A percentile compares a stretch with the other conserved stretches of the same genome.
Evolutionary conservation across 2,113 vertebrate genomes (phyloP).

Genomic region (Pardalotus punctatus): DNA sequence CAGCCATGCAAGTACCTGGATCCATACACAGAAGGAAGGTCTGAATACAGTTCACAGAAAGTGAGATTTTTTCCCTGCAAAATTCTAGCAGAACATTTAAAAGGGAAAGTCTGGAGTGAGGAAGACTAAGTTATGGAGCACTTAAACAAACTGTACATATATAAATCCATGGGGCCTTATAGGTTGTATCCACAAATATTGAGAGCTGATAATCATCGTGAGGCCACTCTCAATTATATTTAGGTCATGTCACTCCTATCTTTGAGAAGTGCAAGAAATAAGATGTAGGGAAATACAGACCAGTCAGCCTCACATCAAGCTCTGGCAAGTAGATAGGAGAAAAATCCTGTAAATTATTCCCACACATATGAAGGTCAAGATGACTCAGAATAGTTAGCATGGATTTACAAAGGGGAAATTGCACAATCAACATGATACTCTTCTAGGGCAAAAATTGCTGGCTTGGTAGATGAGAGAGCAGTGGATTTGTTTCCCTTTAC

Average conservation of each 20-base stretch:
- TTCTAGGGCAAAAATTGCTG: neutral
- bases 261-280: neutral
- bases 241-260: neutral
- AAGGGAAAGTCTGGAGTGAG: neutral
- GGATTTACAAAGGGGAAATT: neutral
- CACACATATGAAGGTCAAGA: neutral
- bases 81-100: neutral
- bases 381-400: neutral
- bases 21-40: neutral
- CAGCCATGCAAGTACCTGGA: neutral
- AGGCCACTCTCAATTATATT: neutral
- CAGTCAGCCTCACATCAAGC: neutral
- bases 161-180: neutral
- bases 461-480: neutral
- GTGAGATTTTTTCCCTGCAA: neutral
- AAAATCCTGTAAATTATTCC: neutral
- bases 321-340: neutral
- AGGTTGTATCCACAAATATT: neutral
- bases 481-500: neutral
- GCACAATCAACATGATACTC: neutral
- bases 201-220: neutral
- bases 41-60: neutral
- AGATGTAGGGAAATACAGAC: neutral
- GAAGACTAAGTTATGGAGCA: neutral
- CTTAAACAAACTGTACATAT: neutral